phyloP scores from a whole-genome alignment of 2,888 invertebrate genomes.

The Euzetes globulus region DNA sequence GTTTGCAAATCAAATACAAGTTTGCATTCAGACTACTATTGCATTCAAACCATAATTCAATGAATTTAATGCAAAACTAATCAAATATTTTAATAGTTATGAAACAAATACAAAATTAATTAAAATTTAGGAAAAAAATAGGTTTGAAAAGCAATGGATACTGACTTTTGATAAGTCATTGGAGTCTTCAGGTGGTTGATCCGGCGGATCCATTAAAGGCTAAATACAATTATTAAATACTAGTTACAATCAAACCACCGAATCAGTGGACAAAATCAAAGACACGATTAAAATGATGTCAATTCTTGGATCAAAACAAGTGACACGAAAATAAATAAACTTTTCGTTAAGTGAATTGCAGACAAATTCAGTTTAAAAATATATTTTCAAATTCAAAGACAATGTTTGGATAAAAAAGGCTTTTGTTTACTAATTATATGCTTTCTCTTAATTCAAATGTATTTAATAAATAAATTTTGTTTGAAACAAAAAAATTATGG shows the following conservation, averaged over 20 bases:
- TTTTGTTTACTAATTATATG: too few species aligned
- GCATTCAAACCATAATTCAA: too few species aligned
- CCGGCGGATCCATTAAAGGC: neutral
- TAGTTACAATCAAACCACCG: neutral
- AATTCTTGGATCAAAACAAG: neutral
- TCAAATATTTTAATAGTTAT: too few species aligned
- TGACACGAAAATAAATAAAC: neutral
- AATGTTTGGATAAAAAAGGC: neutral
- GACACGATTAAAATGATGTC: neutral
- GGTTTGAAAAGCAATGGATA: neutral
- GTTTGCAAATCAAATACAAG: neutral
- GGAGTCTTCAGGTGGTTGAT: constrained; percentile 14
- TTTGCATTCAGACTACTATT: neutral
- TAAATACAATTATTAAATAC: neutral
- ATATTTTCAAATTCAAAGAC: neutral
- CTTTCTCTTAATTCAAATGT: too few species aligned
- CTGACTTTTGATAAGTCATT: constrained; percentile 3
- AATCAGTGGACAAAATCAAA: neutral
- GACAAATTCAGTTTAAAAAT: neutral
- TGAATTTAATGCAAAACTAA: too few species aligned
- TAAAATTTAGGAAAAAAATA: neutral
- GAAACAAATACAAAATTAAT: neutral
- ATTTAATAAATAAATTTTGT: too few species aligned
- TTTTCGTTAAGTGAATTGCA: neutral
- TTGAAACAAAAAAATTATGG: too few species aligned